Evolutionary conservation across 2,797 vertebrate genomes (phyloP), one percentile per base, ranked within the genome.

Genomic region (Chelon auratus): DNA sequence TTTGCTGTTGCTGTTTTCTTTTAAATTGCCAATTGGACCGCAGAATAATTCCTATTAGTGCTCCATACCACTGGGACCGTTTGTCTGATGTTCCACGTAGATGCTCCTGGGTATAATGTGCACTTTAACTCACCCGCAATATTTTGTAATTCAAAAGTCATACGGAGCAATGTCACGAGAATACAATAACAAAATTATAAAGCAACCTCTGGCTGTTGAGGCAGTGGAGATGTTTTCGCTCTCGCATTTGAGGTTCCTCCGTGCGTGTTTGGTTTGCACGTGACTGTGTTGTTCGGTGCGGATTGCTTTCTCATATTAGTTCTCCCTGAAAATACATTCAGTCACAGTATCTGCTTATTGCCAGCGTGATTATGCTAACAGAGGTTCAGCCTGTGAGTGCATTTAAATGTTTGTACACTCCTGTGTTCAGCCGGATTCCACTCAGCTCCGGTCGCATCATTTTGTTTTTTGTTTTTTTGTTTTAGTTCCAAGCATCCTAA

Each of bases 401-500:
- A 71, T 77, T 62, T 72, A 59, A 80, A 84, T 85, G 64, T 84
- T 64, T 76, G 53, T 18, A 40, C 62, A 30, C 17, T 30, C 33
- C 26, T 51, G 51, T 15, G 20, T 40, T 57, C 26, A 14, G 24
- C 58, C 10, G 26, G 57, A 55, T 33, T 48, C 45, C 45, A 62
- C 59, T 67, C 58, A 52, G 62, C 51, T 62, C 53, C 4, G 17
- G 14, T 51, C 2, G 3, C 10, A 47, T 69, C 54, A 53, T 22
- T 75, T 64, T 84, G 61, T 73, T 43, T 11, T 1, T 75, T 75
- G 75, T 55, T 65, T 57, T 15, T 1, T 0, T 47, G 78, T 79
- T 80, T 66, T 86, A 65, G 37, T 75, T 81, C 11, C 50, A 24
- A 55, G 61, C 63, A 56, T 85, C 74, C 57, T 80, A 48, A 87